Conservation (phyloP, 2,113 vertebrate genomes). For the Cyprinodon variegatus region DNA sequence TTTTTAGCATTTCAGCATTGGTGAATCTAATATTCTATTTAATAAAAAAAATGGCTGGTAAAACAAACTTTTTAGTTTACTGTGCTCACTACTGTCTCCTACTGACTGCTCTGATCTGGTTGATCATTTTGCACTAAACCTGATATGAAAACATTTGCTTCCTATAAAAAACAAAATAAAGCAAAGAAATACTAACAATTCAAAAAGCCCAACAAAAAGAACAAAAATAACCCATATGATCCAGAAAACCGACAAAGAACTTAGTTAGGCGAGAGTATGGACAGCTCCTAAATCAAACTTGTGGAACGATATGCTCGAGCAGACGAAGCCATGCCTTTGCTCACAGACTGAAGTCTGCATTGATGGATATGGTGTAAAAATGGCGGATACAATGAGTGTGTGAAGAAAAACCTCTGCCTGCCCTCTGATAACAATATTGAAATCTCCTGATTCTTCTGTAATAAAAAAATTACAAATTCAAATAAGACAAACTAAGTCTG, state of each 20-base stretch:
- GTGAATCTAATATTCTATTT: no score
- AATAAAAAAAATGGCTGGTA: no score
- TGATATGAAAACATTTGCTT: background rate
- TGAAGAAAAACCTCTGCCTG: slow-evolving; percentile 18
- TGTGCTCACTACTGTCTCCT: no score
- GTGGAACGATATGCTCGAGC: slow-evolving; percentile 25
- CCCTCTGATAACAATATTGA: slow-evolving; percentile 23
- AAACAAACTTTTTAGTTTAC: no score
- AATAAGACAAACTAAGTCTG: no score
- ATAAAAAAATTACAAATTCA: background rate
- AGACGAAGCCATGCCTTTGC: slow-evolving; percentile 34
- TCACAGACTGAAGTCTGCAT: slow-evolving; percentile 18
- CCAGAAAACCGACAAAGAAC: background rate
- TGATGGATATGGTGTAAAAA: slow-evolving; percentile 62
- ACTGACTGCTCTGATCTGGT: no score
- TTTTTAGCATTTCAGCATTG: no score
- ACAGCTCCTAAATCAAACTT: slow-evolving; percentile 34
- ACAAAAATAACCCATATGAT: background rate
- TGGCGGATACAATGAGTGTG: slow-evolving; percentile 15
- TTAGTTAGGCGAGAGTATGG: slow-evolving; percentile 10
- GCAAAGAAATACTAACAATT: no score
- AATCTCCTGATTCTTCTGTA: slow-evolving; percentile 8
- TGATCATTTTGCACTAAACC: background rate
- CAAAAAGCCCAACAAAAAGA: background rate
- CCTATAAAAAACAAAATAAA: no score